Evolutionary conservation across 2,888 invertebrate genomes (phyloP), one percentile per base, ranked within the genome.

Genomic region (Dolomedes plantarius): DNA sequence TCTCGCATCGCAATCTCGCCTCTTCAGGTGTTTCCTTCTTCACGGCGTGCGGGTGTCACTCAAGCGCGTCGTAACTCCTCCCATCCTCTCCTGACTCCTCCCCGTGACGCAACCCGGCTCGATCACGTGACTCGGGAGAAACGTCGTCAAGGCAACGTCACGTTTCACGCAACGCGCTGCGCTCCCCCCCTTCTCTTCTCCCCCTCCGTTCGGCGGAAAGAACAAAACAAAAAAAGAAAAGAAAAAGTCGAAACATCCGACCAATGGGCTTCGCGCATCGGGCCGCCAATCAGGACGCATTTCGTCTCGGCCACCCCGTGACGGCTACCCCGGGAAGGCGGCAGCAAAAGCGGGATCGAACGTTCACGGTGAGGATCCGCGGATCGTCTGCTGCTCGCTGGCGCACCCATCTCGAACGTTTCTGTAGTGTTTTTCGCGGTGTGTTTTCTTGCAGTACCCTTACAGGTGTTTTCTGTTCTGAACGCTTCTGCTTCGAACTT

Each of bases 101-200:
- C 85, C 85, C 31, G 73, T 86, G 85, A 86, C 79, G 85, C 85
- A 86, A 86, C 74, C 82, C n/a, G 29, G 39, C 6, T 13, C 27
- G 56, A 78, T 85, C 83, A 85, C 83, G 83, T 85, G 83, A 85
- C 41, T 39, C 73, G 73, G 77, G 68, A 73, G 72, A 77, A 65
- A 68, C 83, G 85, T 86, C 74, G 78, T 68, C 78, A 74, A 64
- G 85, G 78, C 85, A 86, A 86, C 85, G 85, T 86, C 85, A 86
- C 85, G 85, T 79, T 64, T 68, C 78, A 78, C 73, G 73, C 77
- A 85, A 85, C 82, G 75, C 83, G 82, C 76, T 46, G 64, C 81
- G 56, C 32, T 65, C 79, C 62, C 79, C 71, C 71, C 77, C 79
- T 62, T 79, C 71, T 71, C 77, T 76, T 67, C 31, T 28, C 65